These are phyloP conservation scores for Steinernema khuongi DNA, from an alignment of 1,140 invertebrate genomes.

Conservation along the genomic window DNA sequence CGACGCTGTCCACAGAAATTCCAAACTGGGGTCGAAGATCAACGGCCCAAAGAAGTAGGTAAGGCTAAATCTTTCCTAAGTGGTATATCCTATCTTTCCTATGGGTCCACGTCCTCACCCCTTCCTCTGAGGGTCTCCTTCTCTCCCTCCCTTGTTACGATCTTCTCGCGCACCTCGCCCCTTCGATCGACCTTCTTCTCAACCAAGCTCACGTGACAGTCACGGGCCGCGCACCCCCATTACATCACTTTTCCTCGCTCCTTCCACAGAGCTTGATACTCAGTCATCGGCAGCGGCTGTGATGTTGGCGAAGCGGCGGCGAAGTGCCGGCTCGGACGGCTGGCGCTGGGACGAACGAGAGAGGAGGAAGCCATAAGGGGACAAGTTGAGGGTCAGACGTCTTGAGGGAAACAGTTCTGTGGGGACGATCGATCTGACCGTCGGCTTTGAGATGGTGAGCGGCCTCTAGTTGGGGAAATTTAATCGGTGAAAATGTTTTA, in stretches of 20 bases:
- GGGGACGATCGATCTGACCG: not conserved
- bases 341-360: not conserved
- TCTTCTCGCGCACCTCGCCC: too few relatives aligned
- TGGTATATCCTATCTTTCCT: too few relatives aligned
- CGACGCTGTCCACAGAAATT: too few relatives aligned
- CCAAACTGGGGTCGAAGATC: too few relatives aligned
- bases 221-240: not conserved
- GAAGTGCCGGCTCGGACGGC: not conserved
- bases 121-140: too few relatives aligned
- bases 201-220: not conserved
- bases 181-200: too few relatives aligned
- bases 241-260: not conserved
- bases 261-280: not conserved
- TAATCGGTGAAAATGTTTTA: not conserved
- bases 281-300: not conserved
- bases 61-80: too few relatives aligned
- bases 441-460: not conserved
- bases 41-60: too few relatives aligned
- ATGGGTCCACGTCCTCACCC: too few relatives aligned
- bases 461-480: not conserved
- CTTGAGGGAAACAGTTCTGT: not conserved
- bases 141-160: too few relatives aligned
- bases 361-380: not conserved
- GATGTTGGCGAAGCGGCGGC: not conserved
- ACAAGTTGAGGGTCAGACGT: not conserved